These are phyloP conservation scores for Unio delphinus DNA, from an alignment of 2,888 invertebrate species.

Conservation along the genomic window DNA sequence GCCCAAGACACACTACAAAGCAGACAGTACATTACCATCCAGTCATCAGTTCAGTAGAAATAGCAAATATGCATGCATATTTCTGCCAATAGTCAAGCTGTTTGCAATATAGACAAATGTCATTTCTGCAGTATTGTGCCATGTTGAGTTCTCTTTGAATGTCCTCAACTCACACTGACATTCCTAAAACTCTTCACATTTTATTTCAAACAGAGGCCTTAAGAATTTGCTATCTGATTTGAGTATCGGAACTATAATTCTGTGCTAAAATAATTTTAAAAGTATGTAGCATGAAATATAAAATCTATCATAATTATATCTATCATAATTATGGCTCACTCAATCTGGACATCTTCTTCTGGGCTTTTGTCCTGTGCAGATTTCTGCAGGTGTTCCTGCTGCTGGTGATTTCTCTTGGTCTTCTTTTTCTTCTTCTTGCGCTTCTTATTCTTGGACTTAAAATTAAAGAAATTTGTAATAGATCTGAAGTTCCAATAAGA, in stretches of 20 bases:
- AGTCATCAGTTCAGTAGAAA: too few relatives aligned
- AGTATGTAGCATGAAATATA: not conserved
- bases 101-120: too few relatives aligned
- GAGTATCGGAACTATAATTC: not conserved
- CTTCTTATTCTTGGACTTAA: constrained; percentile 65
- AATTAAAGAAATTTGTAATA: constrained; percentile 2
- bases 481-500: not conserved
- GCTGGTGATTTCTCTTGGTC: constrained; percentile 45
- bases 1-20: too few relatives aligned
- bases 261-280: constrained; percentile 1
- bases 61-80: too few relatives aligned
- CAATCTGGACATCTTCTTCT: constrained; percentile 40
- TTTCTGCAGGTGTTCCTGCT: constrained; percentile 27
- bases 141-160: too few relatives aligned
- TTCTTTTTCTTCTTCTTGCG: constrained; percentile 67
- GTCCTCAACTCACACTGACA: too few relatives aligned
- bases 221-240: not conserved
- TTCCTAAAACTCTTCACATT: too few relatives aligned
- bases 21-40: too few relatives aligned
- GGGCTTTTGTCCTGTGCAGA: constrained; percentile 24
- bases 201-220: too few relatives aligned
- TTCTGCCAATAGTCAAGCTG: too few relatives aligned
- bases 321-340: constrained; percentile 28
- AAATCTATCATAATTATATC: not conserved
- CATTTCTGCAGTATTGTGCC: too few relatives aligned